Evolutionary conservation across 2,113 vertebrate genomes (phyloP), one percentile per base, ranked within the genome.

Genomic region (Lepisosteus osseus): DNA sequence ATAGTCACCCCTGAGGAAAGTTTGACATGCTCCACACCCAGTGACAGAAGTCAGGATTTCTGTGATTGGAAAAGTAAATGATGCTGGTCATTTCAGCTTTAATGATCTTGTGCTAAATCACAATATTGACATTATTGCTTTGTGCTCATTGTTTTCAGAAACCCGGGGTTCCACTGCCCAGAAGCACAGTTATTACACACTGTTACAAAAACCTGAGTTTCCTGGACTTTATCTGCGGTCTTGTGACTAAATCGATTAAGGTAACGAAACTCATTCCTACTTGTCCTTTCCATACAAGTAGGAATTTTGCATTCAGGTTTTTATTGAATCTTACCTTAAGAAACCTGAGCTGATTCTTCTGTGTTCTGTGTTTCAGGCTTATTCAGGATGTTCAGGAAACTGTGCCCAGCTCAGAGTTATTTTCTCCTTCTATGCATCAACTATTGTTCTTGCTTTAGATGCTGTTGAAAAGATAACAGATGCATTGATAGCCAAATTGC

Each of bases 161-260:
- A 91, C 91, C 93, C 0, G 96, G 97, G 8, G 94, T 97, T 8
- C 95, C 96, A 0, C 78, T 99, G 72, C 94, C 97, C 72, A 92
- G 88, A 79, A 92, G 92, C 42, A 86, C 96, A 17, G 85, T 99
- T 68, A 87, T 98, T 81, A 94, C 93, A 17, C 97, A 95, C 89
- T 98, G 97, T 80, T 94, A 94, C 90, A 93, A 94, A 80, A 96
- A 99, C 79, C 86, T 97, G 83, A 82, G 92, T 78, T 99, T 99
- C 86, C 94, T 99, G 95, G 95, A 99, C 87, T 98, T 99, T 75
- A 92, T 99, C 85, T 99, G 97, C 86, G 90, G 79, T 45, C 75
- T 97, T 77, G 96, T 97, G 75, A 91, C 93, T 65, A 92, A 82
- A 51, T 90, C 95, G 77, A 89, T 96, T 55, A 92, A 98, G 94